A percentile compares a stretch with the other conserved stretches of the same genome.
Evolutionary conservation across 2,888 invertebrate genomes (phyloP).

Genomic region (Himalopsyche tibetana): DNA sequence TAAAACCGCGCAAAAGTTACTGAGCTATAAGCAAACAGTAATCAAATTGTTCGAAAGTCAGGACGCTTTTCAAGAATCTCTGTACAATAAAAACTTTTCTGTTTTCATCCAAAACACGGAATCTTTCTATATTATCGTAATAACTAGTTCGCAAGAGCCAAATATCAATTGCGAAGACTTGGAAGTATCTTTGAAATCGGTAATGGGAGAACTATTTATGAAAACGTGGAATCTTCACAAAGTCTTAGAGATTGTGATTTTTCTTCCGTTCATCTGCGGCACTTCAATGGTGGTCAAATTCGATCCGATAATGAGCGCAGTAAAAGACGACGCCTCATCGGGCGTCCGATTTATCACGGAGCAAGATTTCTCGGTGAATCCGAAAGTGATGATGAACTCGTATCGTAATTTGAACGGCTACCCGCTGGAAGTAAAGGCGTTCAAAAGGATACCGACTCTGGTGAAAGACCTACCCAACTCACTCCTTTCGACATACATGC

Average conservation of each 20-base stretch:
- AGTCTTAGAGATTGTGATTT: conserved; percentile 56
- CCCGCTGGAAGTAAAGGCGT: conserved; percentile 69
- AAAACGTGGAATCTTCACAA: conserved; percentile 46
- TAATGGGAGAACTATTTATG: neutral
- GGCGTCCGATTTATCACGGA: conserved; percentile 50
- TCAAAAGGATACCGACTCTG: conserved; percentile 68
- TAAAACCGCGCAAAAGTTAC: neutral
- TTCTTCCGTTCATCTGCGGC: conserved; percentile 57
- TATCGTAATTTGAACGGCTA: conserved; percentile 69
- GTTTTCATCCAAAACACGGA: conserved; percentile 2
- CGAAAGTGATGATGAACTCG: conserved; percentile 44
- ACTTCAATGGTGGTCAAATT: conserved; percentile 56
- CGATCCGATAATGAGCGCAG: conserved; percentile 54
- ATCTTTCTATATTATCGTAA: neutral
- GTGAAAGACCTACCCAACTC: conserved; percentile 64
- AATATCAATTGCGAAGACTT: neutral
- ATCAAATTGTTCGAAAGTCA: neutral
- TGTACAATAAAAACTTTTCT: neutral
- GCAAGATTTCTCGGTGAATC: conserved; percentile 46
- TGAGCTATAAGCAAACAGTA: neutral
- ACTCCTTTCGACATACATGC: conserved; percentile 64
- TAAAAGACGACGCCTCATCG: neutral
- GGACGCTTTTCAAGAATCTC: neutral
- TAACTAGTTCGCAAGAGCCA: neutral
- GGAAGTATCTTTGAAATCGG: neutral